Base-by-base conservation (phyloP, 2,113 vertebrate species). In the Rhinopomastus cyanomelas region DNA sequence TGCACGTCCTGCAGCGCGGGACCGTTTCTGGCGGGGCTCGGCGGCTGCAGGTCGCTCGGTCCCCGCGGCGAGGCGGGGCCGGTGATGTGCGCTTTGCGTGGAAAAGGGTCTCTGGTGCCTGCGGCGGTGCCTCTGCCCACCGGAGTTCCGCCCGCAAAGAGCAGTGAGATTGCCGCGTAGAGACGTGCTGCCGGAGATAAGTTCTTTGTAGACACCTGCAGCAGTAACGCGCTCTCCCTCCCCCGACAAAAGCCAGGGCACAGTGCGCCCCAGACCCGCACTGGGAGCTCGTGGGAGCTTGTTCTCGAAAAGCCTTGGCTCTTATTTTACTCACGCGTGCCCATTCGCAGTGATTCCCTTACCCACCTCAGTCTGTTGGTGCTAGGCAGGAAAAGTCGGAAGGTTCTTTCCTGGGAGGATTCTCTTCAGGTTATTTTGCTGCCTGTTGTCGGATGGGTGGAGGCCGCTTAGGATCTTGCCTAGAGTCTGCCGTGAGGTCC, bases 81-180 rank as follows among this genome's bases (percentile, higher is more conserved):
- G 13, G 13, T 20, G 8, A 9, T 9, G 3, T 1, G 13, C 19
- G 1, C 4, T 16, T 49, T 0, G 27, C 0, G 12, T 29, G 34
- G 14, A 21, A 6, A 26, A 22, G 21, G 16, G 46, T 44, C 16
- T 19, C 21, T 8, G 6, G 30, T 46, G 60, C 68, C 16, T 14
- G 55, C 49, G 26, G 79, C 11, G 18, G 23, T 68, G 32, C 64
- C 27, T 0, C 12, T 3, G 32, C 39, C 34, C 27, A 5, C 22
- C 8, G 3, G 11, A 18, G 8, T 9, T 32, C 39, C 7, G 17
- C 18, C n/a, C 23, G 5, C 25, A 7, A 48, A 8, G 5, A 12
- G 6, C 21, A 3, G 34, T 1, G 29, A 46, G n/a, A 12, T 29
- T 64, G 49, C 60, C 3, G 23, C 34, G 56, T 53, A 6, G 18